Percentiles rank a stretch among this genome's conserved stretches.
phyloP scores from a whole-genome alignment of 2,797 vertebrate species.

The Pangasius macronema region DNA sequence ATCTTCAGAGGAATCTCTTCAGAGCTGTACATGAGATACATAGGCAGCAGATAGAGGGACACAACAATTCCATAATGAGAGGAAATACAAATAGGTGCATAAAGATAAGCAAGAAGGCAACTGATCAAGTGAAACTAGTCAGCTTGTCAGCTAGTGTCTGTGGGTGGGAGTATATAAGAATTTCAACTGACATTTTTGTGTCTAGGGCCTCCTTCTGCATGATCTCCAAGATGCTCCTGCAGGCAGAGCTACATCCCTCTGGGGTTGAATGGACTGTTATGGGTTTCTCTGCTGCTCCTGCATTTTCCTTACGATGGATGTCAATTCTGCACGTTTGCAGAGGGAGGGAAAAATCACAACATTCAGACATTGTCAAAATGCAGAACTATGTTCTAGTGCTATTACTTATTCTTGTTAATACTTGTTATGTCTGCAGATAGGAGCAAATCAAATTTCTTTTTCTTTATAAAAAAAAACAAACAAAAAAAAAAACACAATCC shows the following conservation, averaged over 20 bases:
- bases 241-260: constrained; percentile 93
- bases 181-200: constrained; percentile 93
- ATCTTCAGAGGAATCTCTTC: constrained; percentile 98
- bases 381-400: neutral
- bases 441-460: neutral
- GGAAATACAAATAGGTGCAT: neutral
- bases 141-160: neutral
- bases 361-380: neutral
- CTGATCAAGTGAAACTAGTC: neutral
- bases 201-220: constrained; percentile 99
- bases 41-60: neutral
- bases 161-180: neutral
- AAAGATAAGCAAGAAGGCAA: neutral
- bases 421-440: neutral
- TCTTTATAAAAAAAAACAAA: no score
- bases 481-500: neutral
- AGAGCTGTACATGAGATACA: constrained; percentile 76
- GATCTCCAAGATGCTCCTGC: constrained; percentile 97
- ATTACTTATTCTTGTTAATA: neutral
- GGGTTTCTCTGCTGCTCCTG: constrained; percentile 96
- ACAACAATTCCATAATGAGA: neutral
- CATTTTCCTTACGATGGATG: constrained; percentile 98
- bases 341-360: neutral
- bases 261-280: constrained; percentile 98
- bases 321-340: constrained; percentile 81